Percentiles rank a stretch among this genome's conserved stretches.
phyloP scores from a whole-genome alignment of 2,888 invertebrate species.

The Heterodera filipjevi region DNA sequence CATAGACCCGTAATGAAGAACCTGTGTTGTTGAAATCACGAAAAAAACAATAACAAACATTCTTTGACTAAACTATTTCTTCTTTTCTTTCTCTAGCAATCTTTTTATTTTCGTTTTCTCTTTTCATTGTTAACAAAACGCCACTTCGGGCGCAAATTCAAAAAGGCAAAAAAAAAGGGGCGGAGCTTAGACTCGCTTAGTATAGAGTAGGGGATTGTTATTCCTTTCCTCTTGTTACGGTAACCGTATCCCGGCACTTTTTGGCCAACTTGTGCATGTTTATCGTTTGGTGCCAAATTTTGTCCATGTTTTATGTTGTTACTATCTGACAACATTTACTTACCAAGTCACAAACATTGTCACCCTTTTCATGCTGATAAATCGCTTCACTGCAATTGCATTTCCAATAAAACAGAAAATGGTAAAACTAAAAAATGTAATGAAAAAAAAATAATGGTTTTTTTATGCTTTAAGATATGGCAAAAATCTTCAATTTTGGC shows the following conservation, averaged over 20 bases:
- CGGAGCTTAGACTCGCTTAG: too few relatives aligned
- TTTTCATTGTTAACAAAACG: too few relatives aligned
- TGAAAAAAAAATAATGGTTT: background rate
- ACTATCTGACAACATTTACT: background rate
- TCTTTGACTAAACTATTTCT: too few relatives aligned
- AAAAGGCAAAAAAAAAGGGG: too few relatives aligned
- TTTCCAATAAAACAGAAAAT: background rate
- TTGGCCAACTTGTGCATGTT: background rate
- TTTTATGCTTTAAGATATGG: background rate
- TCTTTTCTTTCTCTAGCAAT: too few relatives aligned
- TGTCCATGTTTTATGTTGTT: background rate
- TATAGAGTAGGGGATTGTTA: too few relatives aligned
- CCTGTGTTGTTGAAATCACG: too few relatives aligned
- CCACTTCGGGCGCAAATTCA: too few relatives aligned
- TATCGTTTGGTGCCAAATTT: background rate
- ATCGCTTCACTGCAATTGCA: constrained; percentile 1
- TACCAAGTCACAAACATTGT: background rate
- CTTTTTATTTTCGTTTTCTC: too few relatives aligned
- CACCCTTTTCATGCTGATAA: background rate
- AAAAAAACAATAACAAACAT: too few relatives aligned
- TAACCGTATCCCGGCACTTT: background rate
- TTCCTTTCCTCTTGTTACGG: too few relatives aligned
- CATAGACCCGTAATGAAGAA: too few relatives aligned
- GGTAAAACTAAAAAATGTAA: background rate
- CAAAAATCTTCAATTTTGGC: background rate